Percentiles rank a stretch among this genome's conserved stretches.
phyloP scores from a whole-genome alignment of 2,113 vertebrate species.

The Corynorhinus townsendii region DNA sequence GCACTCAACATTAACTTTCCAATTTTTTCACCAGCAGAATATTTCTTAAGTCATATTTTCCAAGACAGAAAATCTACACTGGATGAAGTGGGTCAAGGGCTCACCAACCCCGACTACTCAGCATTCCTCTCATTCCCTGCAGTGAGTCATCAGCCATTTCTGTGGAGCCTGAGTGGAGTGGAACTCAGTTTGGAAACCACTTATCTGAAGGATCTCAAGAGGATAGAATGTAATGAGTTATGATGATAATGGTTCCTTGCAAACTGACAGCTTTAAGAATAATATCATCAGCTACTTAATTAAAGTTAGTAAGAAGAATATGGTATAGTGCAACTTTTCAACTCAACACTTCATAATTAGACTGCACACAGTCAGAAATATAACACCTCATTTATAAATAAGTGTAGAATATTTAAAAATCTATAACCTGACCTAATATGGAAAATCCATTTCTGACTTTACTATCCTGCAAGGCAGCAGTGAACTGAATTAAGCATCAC shows the following conservation, averaged over 20 bases:
- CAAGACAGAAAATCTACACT: neutral
- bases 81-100: neutral
- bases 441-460: neutral
- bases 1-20: neutral
- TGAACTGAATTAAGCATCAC: neutral
- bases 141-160: neutral
- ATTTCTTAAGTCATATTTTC: neutral
- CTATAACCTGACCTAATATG: neutral
- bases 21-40: neutral
- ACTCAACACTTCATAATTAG: neutral
- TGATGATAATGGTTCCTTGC: neutral
- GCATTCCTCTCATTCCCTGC: neutral
- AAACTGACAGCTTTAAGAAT: neutral
- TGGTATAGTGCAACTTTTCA: neutral
- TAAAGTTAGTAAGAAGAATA: neutral
- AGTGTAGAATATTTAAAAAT: neutral
- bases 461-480: neutral
- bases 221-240: neutral
- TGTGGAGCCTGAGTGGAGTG: neutral
- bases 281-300: neutral
- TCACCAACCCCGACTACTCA: neutral
- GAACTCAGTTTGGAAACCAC: neutral
- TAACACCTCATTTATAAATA: neutral
- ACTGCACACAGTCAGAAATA: neutral
- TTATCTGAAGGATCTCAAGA: conserved; percentile 19